Evolutionary conservation across 2,888 invertebrate species (phyloP), one percentile per base, ranked within the genome.

Genomic region (Gymnosoma rotundatum): DNA sequence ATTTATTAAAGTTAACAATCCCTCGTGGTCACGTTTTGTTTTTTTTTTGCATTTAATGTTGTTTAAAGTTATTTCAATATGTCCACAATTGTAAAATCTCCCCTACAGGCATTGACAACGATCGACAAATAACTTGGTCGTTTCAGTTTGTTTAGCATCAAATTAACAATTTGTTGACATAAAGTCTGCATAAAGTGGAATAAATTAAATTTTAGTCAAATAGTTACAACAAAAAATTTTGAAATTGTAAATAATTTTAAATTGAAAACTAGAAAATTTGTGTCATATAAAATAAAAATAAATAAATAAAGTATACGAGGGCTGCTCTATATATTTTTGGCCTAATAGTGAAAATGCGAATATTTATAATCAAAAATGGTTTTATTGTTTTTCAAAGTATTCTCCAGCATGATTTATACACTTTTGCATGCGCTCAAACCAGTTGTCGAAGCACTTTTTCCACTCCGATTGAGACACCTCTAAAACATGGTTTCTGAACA

Each of bases 21-120:
- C 18, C 20, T 60, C 32, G 32, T 16, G 50, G 60, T 72, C 73
- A 73, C 73, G 61, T 64, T 54, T 45, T n/a, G n/a, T n/a, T n/a
- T 69, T 1, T 25, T 52, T 74, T 25, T 25, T 25, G 25, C 25
- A 25, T 25, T 25, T 4, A 25, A 25, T 25, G 25, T 25, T 4
- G 25, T 25, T 2, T 25, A 4, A 25, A 25, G 25, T 25, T 25
- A 4, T 25, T 25, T 4, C 25, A 25, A 25, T 25, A 42, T 64
- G 32, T 20, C 45, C 45, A 64, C 12, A 74, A 74, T 54, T 21
- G 18, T 45, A 54, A 54, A 45, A 74, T 54, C 7, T 74, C 32
- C 7, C 10, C 25, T 32, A 1, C 7, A 36, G 61, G 18, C 9
- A 10, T 52, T 63, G 61, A 61, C 61, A 63, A 54, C 10, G 18